Evolutionary conservation across 2,113 vertebrate species (phyloP).

Genomic region (Takifugu flavidus): DNA sequence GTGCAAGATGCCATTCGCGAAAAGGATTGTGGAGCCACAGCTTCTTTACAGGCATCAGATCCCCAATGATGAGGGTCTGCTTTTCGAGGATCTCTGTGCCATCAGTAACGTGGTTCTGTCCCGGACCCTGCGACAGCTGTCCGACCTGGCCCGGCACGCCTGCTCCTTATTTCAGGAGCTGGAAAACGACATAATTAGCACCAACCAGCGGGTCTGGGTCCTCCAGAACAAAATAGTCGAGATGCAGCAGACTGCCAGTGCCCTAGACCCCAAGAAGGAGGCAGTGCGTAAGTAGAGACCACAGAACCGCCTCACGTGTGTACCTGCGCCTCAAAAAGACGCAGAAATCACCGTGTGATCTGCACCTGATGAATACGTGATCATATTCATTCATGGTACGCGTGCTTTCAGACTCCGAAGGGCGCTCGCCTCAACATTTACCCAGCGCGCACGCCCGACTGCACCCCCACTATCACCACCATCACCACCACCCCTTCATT

Average conservation of each 20-base stretch:
- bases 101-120: slow-evolving; percentile 91
- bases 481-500: slow-evolving; percentile 19
- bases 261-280: slow-evolving; percentile 95
- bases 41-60: slow-evolving; percentile 86
- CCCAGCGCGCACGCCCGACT: slow-evolving; percentile 24
- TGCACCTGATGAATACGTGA: slow-evolving; percentile 16
- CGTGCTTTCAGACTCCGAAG: slow-evolving; percentile 39
- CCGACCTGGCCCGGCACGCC: slow-evolving; percentile 94
- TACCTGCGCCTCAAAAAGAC: background rate
- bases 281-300: slow-evolving; percentile 92
- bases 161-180: slow-evolving; percentile 96
- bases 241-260: slow-evolving; percentile 84
- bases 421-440: slow-evolving; percentile 45
- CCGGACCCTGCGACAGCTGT: slow-evolving; percentile 93
- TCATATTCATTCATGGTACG: slow-evolving; percentile 43
- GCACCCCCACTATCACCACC: background rate
- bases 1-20: slow-evolving; percentile 90
- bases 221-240: slow-evolving; percentile 90
- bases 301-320: slow-evolving; percentile 22
- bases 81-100: slow-evolving; percentile 86
- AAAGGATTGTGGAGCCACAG: slow-evolving; percentile 93
- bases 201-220: slow-evolving; percentile 88
- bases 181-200: slow-evolving; percentile 87
- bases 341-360: slow-evolving; percentile 1
- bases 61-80: slow-evolving; percentile 78